phyloP scores from a whole-genome alignment of 2,888 invertebrate species.

The Pelosia muscerda region DNA sequence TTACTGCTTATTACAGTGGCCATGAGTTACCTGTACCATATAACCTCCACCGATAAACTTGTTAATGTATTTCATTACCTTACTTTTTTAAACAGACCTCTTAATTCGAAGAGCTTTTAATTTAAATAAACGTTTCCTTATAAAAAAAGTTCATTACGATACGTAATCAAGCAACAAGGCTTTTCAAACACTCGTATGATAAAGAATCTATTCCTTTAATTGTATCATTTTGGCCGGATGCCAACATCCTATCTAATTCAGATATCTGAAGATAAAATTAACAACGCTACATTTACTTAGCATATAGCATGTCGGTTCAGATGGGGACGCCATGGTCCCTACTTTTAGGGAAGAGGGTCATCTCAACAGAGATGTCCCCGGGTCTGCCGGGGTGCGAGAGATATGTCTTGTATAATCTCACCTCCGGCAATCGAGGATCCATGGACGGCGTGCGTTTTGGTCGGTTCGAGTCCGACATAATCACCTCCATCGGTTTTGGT shows the following conservation, averaged over 20 bases:
- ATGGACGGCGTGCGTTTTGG: too few relatives aligned
- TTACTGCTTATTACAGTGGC: not conserved
- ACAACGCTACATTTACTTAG: not conserved
- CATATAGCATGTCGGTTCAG: not conserved
- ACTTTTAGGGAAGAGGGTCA: too few relatives aligned
- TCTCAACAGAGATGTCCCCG: too few relatives aligned
- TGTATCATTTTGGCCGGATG: conserved; percentile 20
- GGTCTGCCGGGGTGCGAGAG: too few relatives aligned
- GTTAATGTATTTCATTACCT: not conserved
- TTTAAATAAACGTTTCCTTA: conserved; percentile 1
- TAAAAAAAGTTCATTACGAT: conserved; percentile 18
- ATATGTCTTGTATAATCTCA: too few relatives aligned
- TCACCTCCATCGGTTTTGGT: too few relatives aligned
- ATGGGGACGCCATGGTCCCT: too few relatives aligned
- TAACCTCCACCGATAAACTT: not conserved
- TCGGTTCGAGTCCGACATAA: too few relatives aligned
- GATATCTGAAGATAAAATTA: conserved; percentile 9
- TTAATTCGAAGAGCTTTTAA: not conserved
- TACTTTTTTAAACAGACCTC: not conserved
- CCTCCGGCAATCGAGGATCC: too few relatives aligned
- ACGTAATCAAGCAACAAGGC: conserved; percentile 23
- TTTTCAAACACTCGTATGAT: conserved; percentile 18
- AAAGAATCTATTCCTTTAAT: conserved; percentile 23
- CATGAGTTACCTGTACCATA: not conserved
- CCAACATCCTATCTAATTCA: conserved; percentile 17